Percentiles rank a stretch among this genome's conserved stretches.
These are phyloP conservation scores for Drosophila ogumai DNA, from an alignment of 1,140 invertebrate species.

Conservation along the genomic window DNA sequence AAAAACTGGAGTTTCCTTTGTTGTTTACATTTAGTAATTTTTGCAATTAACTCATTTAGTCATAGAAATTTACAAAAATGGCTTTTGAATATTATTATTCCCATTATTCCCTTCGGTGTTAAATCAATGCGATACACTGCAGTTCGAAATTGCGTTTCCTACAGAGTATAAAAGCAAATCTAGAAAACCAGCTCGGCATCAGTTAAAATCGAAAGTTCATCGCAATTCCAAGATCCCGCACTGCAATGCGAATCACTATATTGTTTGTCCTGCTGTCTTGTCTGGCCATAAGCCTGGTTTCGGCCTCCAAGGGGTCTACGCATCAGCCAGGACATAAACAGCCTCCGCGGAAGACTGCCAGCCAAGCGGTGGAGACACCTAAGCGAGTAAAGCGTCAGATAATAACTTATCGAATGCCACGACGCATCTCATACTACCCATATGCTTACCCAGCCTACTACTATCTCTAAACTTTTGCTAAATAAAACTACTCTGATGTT, in stretches of 20 bases:
- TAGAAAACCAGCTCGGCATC: conserved; percentile 6
- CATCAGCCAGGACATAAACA: not conserved
- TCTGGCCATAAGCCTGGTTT: conserved; percentile 16
- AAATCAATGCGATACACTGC: conserved; percentile 42
- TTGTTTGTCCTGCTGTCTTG: conserved; percentile 39
- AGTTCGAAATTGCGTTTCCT: too few relatives aligned
- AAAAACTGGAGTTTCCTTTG: not conserved
- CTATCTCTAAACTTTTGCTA: not conserved
- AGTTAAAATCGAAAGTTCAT: conserved; percentile 42
- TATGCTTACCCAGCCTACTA: not conserved
- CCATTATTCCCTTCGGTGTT: not conserved
- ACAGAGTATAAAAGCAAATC: conserved; percentile 45
- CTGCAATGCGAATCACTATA: conserved; percentile 47
- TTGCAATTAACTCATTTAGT: not conserved
- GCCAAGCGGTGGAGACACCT: conserved; percentile 4
- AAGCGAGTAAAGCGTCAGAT: conserved; percentile 52
- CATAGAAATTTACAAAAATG: conserved; percentile 34
- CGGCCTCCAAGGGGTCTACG: not conserved
- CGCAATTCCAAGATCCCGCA: not conserved
- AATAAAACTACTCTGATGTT: not conserved
- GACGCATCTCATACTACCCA: too few relatives aligned
- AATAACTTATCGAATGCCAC: not conserved
- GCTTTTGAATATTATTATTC: conserved; percentile 66
- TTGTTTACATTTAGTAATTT: conserved; percentile 1
- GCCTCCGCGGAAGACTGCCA: conserved; percentile 14